These are phyloP conservation scores for Periophthalmodon schlosseri DNA, from an alignment of 2,113 vertebrate species.

Conservation along the genomic window DNA sequence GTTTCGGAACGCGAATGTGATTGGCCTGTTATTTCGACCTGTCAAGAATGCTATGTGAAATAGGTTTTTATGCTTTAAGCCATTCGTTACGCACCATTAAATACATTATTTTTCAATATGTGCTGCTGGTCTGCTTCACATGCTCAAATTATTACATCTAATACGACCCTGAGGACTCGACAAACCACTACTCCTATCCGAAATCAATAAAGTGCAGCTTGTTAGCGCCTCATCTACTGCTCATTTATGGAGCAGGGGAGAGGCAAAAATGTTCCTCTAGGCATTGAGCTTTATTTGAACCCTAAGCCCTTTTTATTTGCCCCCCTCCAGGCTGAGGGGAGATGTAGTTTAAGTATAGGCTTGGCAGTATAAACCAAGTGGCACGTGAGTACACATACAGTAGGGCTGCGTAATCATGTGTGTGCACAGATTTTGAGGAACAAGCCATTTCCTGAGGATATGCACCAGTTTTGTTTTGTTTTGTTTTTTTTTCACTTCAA, in stretches of 20 bases:
- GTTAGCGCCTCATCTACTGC: conserved; percentile 56
- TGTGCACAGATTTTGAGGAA: conserved; percentile 50
- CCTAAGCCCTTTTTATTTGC: conserved; percentile 49
- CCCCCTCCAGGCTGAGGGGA: conserved; percentile 10
- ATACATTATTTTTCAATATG: background rate
- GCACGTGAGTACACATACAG: conserved; percentile 36
- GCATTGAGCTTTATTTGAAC: conserved; percentile 37
- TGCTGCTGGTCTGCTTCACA: background rate
- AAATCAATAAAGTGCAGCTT: conserved; percentile 57
- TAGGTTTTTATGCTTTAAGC: background rate
- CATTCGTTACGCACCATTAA: background rate
- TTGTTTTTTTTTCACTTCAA: conserved; percentile 73
- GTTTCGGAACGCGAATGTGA: no score
- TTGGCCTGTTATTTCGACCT: background rate
- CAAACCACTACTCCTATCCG: conserved; percentile 36
- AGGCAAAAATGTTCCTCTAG: conserved; percentile 29
- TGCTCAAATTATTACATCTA: conserved; percentile 42
- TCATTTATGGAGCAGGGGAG: conserved; percentile 38
- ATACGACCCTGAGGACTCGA: conserved; percentile 33
- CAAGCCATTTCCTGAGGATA: conserved; percentile 73
- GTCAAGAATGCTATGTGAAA: background rate
- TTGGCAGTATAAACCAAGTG: conserved; percentile 22
- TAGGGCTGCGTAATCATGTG: conserved; percentile 54
- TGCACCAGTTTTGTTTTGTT: conserved; percentile 30
- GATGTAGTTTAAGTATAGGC: conserved; percentile 26